Base-by-base conservation (phyloP, 2,888 invertebrate genomes). In the Drosophila ustulata region DNA sequence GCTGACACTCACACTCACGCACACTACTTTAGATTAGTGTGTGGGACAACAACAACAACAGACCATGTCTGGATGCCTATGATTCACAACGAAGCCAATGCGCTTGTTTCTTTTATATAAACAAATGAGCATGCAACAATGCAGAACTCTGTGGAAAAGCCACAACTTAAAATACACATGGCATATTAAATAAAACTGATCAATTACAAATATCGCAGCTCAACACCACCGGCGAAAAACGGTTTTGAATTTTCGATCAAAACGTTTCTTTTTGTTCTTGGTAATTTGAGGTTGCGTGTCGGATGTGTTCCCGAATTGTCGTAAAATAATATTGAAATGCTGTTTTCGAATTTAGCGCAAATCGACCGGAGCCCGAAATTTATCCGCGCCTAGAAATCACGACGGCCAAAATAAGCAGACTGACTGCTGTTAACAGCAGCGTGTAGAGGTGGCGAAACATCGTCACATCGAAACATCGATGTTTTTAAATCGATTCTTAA, bases 1-100 rank as follows among this genome's bases (percentile, higher is more conserved):
- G n/a, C 37, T n/a, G 37, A 59, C 82, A 56, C 71, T 47, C 43
- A 53, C 66, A 65, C 34, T 58, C 46, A 37, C 47, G 32, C 62
- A 30, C 28, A 68, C 58, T 62, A 63, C 56, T 82, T 82, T 67
- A 85, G 85, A 82, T 88, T 82, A 85, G 86, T 85, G 80, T 73
- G 83, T 67, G 73, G 69, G 65, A 61, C 75, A 64, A 41, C 72
- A 66, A 45, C 58, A 68, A 78, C 56, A 81, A 66, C 66, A 64
- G 53, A 43, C 62, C 66, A 57, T 37, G 57, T 47, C 76, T 66
- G 71, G 51, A 51, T 78, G 64, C 18, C 61, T 69, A 78, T 76
- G 75, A 76, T 70, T 76, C 75, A 79, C 71, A 64, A 25, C 32
- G 18, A 49, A 78, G 30, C 45, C 51, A 66, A 64, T 65, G 65